These are phyloP conservation scores for Malthinus flaveolus DNA, from an alignment of 2,888 invertebrate species.

Conservation along the genomic window DNA sequence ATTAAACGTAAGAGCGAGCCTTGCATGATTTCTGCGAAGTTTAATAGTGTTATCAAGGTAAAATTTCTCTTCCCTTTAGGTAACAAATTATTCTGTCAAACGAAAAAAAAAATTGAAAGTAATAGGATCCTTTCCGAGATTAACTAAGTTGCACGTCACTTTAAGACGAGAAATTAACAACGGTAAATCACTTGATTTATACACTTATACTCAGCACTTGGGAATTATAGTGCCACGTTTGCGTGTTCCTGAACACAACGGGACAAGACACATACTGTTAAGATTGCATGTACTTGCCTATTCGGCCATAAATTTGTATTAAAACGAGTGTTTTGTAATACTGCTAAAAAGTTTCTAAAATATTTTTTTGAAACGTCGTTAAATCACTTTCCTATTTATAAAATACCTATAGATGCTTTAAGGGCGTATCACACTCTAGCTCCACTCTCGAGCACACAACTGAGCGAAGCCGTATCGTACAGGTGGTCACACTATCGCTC, in stretches of 20 bases:
- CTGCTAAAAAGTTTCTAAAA: too few relatives aligned
- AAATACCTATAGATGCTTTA: too few relatives aligned
- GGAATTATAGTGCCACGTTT: conserved; percentile 30
- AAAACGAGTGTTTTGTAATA: too few relatives aligned
- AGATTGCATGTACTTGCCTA: conserved; percentile 23
- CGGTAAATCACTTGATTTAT: conserved; percentile 32
- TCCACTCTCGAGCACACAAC: too few relatives aligned
- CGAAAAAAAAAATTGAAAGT: not conserved
- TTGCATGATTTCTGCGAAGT: too few relatives aligned
- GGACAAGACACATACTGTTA: conserved; percentile 23
- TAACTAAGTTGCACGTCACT: conserved; percentile 23
- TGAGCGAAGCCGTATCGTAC: too few relatives aligned
- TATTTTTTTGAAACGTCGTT: too few relatives aligned
- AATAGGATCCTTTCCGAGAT: conserved; percentile 6
- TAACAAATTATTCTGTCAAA: conserved; percentile 12
- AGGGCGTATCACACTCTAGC: too few relatives aligned
- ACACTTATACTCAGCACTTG: conserved; percentile 32
- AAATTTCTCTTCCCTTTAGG: conserved; percentile 2
- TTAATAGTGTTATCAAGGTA: not conserved
- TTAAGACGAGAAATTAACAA: conserved; percentile 33
- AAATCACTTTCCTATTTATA: too few relatives aligned
- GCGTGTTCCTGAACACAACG: conserved; percentile 21
- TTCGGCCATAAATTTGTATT: conserved; percentile 21
- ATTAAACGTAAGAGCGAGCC: too few relatives aligned
- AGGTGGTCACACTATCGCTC: too few relatives aligned